Conservation (phyloP, 2,888 invertebrate genomes). For the Megalurothrips usitatus region DNA sequence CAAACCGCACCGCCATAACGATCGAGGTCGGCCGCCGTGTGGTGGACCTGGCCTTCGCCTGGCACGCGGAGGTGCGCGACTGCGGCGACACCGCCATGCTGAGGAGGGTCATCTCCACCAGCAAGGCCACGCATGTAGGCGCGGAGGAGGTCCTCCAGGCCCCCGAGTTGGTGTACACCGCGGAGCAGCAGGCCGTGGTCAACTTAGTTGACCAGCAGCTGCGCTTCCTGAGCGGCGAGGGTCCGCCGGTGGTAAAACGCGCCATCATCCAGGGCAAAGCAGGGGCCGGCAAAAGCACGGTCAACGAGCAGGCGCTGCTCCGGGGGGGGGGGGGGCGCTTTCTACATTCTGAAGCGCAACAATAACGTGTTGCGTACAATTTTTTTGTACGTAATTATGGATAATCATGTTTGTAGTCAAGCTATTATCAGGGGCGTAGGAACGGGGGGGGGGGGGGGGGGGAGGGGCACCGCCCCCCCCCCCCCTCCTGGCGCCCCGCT, state of each 20-base stretch:
- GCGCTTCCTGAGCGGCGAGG: neutral
- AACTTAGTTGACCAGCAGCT: neutral
- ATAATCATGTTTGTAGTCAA: no score
- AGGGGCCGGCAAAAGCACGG: conserved; percentile 31
- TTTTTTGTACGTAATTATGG: no score
- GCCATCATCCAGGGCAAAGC: conserved; percentile 31
- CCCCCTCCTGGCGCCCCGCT: no score
- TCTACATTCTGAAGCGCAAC: no score
- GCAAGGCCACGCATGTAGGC: neutral
- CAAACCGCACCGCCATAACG: no score
- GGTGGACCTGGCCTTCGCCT: conserved; percentile 7
- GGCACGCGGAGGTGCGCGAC: neutral
- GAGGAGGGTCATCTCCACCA: neutral
- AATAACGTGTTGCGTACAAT: no score
- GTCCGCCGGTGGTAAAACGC: neutral
- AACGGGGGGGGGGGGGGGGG: no score
- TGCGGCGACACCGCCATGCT: neutral
- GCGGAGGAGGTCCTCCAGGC: neutral
- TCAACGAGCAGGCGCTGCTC: conserved; percentile 22
- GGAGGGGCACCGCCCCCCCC: no score
- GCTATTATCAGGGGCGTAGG: no score
- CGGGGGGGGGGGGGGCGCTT: no score
- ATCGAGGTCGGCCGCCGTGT: conserved; percentile 16
- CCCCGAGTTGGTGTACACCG: neutral
- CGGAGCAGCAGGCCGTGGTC: no score